Percentiles rank a stretch among this genome's conserved stretches.
Conservation (phyloP, 2,888 invertebrate species). For the Volucella bombylans region DNA sequence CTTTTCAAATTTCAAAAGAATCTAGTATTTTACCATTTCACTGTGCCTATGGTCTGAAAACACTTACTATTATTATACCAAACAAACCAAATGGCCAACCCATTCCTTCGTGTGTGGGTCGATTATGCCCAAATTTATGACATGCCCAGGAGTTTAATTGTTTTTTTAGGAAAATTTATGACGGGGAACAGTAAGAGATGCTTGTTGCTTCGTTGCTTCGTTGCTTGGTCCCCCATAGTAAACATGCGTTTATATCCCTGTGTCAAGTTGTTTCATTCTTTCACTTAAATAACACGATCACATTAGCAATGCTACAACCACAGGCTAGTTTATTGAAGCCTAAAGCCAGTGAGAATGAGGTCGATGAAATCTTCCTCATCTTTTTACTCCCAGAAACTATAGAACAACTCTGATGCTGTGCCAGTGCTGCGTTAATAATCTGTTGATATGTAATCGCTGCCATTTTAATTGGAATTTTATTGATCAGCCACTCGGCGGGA, state of each 20-base stretch:
- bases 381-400: slow-evolving; percentile 60
- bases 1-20: too few relatives aligned
- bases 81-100: neutral
- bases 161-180: slow-evolving; percentile 76
- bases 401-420: slow-evolving; percentile 77
- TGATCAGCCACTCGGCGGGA: slow-evolving; percentile 73
- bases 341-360: slow-evolving; percentile 40
- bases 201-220: neutral
- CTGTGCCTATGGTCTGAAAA: too few relatives aligned
- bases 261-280: slow-evolving; percentile 19
- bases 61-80: neutral
- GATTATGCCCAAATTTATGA: slow-evolving; percentile 78
- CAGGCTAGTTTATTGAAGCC: slow-evolving; percentile 22
- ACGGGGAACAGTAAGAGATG: slow-evolving; percentile 40
- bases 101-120: slow-evolving; percentile 31
- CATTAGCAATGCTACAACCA: slow-evolving; percentile 33
- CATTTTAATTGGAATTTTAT: slow-evolving; percentile 83
- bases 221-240: slow-evolving; percentile 11
- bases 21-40: too few relatives aligned
- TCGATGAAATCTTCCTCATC: slow-evolving; percentile 40
- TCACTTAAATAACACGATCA: slow-evolving; percentile 17
- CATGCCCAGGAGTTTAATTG: slow-evolving; percentile 80
- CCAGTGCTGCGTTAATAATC: slow-evolving; percentile 82
- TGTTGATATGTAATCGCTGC: slow-evolving; percentile 83
- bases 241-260: slow-evolving; percentile 9